These are phyloP conservation scores for Thunnus thynnus DNA, from an alignment of 2,113 vertebrate genomes.

Conservation along the genomic window DNA sequence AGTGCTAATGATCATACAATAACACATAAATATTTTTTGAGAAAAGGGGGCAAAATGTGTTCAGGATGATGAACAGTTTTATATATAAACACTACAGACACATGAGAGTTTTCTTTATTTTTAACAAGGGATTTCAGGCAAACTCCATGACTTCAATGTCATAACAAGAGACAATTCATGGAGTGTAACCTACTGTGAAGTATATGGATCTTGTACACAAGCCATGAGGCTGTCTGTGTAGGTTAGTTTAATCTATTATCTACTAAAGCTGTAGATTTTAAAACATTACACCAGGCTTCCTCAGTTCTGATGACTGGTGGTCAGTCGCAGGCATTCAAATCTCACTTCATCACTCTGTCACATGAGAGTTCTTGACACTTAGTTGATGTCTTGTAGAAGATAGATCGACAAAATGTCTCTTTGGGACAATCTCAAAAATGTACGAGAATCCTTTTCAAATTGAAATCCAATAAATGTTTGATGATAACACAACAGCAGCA, in stretches of 20 bases:
- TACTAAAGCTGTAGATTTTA: too few species aligned
- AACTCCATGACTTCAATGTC: background rate
- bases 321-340: too few species aligned
- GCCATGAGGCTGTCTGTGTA: background rate
- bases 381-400: background rate
- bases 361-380: background rate
- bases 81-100: background rate
- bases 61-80: background rate
- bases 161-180: background rate
- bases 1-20: background rate
- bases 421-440: conserved; percentile 16
- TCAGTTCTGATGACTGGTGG: too few species aligned
- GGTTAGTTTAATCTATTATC: background rate
- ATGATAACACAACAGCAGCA: background rate
- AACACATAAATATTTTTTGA: background rate
- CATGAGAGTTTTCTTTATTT: background rate
- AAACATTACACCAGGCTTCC: too few species aligned
- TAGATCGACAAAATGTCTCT: too few species aligned
- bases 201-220: background rate
- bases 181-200: background rate
- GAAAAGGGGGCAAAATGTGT: background rate
- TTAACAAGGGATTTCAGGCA: conserved; percentile 19
- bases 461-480: background rate
- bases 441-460: conserved; percentile 8
- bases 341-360: background rate